Evolutionary conservation across 2,888 invertebrate genomes (phyloP).

Genomic region (Coenonympha glycerion): DNA sequence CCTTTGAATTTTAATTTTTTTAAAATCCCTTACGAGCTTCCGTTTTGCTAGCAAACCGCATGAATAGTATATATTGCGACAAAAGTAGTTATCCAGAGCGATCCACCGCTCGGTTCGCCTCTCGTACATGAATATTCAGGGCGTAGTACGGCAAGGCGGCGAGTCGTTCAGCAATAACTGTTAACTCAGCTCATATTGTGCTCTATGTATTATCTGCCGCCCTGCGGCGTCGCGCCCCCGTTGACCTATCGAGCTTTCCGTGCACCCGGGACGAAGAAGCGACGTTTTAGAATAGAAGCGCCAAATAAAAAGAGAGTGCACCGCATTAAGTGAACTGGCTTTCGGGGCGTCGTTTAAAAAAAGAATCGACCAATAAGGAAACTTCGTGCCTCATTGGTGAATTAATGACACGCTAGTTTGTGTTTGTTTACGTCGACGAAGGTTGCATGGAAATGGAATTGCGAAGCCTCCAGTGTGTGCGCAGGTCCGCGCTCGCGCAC

Average conservation of each 20-base stretch:
- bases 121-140: conserved; percentile 65
- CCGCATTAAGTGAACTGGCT: conserved; percentile 12
- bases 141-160: conserved; percentile 46
- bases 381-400: conserved; percentile 24
- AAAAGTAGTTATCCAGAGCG: conserved; percentile 35
- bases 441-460: conserved; percentile 73
- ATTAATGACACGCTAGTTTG: conserved; percentile 50
- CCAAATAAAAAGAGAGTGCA: conserved; percentile 5
- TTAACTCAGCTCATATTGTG: conserved; percentile 58
- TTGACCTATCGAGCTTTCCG: conserved; percentile 28
- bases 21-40: conserved; percentile 19
- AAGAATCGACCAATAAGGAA: conserved; percentile 23
- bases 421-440: conserved; percentile 72
- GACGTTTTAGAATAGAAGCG: conserved; percentile 14
- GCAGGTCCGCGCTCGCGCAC: conserved; percentile 71
- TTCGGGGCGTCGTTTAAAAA: conserved; percentile 20
- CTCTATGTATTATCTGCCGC: conserved; percentile 41
- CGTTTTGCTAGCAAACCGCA: conserved; percentile 29
- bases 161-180: conserved; percentile 59
- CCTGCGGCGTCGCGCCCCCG: conserved; percentile 37
- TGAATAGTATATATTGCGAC: conserved; percentile 34
- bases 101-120: conserved; percentile 45
- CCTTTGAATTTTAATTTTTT: conserved; percentile 14
- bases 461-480: conserved; percentile 72
- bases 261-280: conserved; percentile 11